Evolutionary conservation across 2,888 invertebrate species (phyloP).

Genomic region (Smittia sp.): DNA sequence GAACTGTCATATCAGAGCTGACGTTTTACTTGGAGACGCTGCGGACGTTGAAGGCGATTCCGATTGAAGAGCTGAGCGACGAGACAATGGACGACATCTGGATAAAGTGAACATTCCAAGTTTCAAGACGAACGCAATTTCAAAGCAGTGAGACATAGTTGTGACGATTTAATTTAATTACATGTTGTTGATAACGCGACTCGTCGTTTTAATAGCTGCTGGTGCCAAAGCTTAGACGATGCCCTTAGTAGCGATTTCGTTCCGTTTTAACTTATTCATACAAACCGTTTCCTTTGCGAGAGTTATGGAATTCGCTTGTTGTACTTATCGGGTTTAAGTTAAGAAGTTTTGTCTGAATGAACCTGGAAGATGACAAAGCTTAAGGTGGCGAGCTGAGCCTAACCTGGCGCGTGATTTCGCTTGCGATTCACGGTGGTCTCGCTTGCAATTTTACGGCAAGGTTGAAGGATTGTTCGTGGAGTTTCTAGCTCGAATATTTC

Average conservation of each 20-base stretch:
- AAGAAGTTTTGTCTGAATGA: too few relatives aligned
- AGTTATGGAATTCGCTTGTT: background rate
- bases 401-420: too few relatives aligned
- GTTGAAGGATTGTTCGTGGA: too few relatives aligned
- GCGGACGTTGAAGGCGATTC: constrained; percentile 73
- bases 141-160: background rate
- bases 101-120: constrained; percentile 57
- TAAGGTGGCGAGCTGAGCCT: too few relatives aligned
- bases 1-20: constrained; percentile 87
- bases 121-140: background rate
- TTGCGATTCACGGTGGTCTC: too few relatives aligned
- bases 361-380: too few relatives aligned
- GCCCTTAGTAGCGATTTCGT: background rate
- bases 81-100: constrained; percentile 81
- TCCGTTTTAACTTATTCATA: background rate
- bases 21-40: constrained; percentile 88
- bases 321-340: background rate
- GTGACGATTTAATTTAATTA: constrained; percentile 21
- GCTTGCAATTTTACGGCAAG: too few relatives aligned
- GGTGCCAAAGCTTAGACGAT: constrained; percentile 14
- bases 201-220: constrained; percentile 7
- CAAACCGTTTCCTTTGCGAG: background rate
- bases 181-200: background rate
- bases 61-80: constrained; percentile 68
- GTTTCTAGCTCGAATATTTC: too few relatives aligned